Conservation (phyloP, 2,797 vertebrate genomes). For the Sebastes variabilis region DNA sequence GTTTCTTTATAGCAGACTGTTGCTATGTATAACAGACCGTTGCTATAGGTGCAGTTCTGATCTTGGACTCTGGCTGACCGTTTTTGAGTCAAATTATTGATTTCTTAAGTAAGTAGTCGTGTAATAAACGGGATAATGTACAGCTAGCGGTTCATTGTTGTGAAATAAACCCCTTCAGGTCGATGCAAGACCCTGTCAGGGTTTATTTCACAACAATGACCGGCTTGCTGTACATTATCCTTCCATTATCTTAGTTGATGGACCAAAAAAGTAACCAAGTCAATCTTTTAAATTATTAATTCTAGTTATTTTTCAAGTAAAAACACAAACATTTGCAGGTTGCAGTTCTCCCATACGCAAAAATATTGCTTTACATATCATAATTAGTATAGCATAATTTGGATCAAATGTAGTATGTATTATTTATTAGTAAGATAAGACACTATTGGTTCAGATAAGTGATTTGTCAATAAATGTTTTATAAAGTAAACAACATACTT, state of each 20-base stretch:
- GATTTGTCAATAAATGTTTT: not conserved
- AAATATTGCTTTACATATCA: not conserved
- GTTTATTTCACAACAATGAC: no score
- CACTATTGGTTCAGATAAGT: not conserved
- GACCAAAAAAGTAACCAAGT: not conserved
- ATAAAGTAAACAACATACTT: not conserved
- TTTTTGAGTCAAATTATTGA: no score
- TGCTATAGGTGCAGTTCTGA: no score
- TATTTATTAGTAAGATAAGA: not conserved
- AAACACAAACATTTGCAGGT: not conserved
- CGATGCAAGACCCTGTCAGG: rapidly evolving
- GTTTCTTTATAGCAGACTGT: no score
- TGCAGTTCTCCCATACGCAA: not conserved
- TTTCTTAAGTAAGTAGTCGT: no score
- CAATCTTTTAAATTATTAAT: not conserved
- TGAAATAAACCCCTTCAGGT: no score
- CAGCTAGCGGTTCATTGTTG: no score
- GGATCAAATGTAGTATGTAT: not conserved
- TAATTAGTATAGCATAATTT: not conserved
- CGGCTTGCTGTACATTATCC: no score
- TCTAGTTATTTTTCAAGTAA: no score
- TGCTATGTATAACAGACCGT: no score
- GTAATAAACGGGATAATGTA: no score
- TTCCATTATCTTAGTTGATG: no score
- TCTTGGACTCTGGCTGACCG: rapidly evolving